Base-by-base conservation (phyloP, 1,140 invertebrate genomes). In the Leptoteleia sp. region DNA sequence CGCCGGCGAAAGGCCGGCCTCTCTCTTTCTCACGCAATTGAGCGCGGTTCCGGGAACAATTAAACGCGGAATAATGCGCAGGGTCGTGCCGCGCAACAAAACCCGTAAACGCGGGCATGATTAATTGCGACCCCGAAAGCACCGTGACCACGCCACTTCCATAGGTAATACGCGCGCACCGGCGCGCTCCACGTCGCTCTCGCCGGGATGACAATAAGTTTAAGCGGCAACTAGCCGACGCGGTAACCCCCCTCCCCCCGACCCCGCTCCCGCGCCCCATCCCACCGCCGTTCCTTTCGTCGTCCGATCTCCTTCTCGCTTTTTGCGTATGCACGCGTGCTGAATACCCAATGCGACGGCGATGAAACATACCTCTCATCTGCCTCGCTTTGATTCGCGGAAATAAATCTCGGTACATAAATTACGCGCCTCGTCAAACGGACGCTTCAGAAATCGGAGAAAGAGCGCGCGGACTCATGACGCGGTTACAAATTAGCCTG, bases 31-130 rank as follows among this genome's bases (percentile, higher is more conserved):
- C 59, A 54, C 65, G 54, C 37, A 81, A 83, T 81, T 64, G 68
- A 67, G 29, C 45, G 55, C 50, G 73, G 67, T 85, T 83, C 83
- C 73, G 25, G 71, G 83, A 85, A 85, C 77, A 81, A 82, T 85
- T 81, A 81, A 82, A 76, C 27, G 57, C 57, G 59, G 67, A 82
- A 83, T 80, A 84, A 82, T 80, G 76, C 48, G 47, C 37, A 17
- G 55, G 17, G 71, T 61, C 70, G 62, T 77, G 70, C 80, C 76
- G 79, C 57, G 37, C 61, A 79, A 85, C 81, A 79, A 82, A 80
- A 80, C 77, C 76, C 55, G 64, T 65, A 83, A 81, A 83, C 64
- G 80, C 77, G 67, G 61, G 65, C 78, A 68, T 84, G 83, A 84
- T 84, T 81, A 80, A 83, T 82, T 79, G 78, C 79, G 48, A 61